Percentiles rank a stretch among this genome's conserved stretches.
Evolutionary conservation across 2,888 invertebrate genomes (phyloP).

Genomic region (Drosophila borealis): DNA sequence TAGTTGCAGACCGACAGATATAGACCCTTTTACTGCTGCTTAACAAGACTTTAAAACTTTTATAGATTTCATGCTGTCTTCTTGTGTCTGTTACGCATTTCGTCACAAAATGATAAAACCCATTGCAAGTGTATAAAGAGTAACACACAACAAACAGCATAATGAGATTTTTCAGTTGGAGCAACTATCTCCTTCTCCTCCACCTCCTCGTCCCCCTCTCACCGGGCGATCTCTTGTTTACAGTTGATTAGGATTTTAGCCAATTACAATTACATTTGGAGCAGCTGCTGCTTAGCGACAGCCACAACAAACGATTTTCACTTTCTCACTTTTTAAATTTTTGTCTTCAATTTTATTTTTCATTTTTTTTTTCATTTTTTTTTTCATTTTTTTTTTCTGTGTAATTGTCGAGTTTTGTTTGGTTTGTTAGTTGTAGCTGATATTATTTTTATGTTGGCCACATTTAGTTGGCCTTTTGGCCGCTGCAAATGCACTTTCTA

Average conservation of each 20-base stretch:
- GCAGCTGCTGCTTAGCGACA: constrained; percentile 59
- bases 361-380: constrained; percentile 9
- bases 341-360: background rate
- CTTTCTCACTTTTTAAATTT: constrained; percentile 56
- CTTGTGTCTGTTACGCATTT: background rate
- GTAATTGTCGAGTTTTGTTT: constrained; percentile 46
- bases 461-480: constrained; percentile 51
- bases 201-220: background rate
- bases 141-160: constrained; percentile 13
- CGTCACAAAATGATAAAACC: background rate
- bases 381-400: constrained; percentile 35
- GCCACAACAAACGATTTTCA: constrained; percentile 56
- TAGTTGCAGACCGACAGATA: background rate
- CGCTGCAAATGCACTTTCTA: constrained; percentile 57
- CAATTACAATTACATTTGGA: constrained; percentile 73
- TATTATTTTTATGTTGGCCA: constrained; percentile 27
- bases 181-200: background rate
- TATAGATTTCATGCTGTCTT: background rate
- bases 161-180: constrained; percentile 41
- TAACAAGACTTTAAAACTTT: background rate
- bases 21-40: too few species aligned
- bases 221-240: constrained; percentile 27
- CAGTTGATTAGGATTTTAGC: constrained; percentile 61
- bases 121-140: constrained; percentile 4
- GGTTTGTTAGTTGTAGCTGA: constrained; percentile 36